These are phyloP conservation scores for Rhagophthalmus giganteus DNA, from an alignment of 2,888 invertebrate species.

Conservation along the genomic window DNA sequence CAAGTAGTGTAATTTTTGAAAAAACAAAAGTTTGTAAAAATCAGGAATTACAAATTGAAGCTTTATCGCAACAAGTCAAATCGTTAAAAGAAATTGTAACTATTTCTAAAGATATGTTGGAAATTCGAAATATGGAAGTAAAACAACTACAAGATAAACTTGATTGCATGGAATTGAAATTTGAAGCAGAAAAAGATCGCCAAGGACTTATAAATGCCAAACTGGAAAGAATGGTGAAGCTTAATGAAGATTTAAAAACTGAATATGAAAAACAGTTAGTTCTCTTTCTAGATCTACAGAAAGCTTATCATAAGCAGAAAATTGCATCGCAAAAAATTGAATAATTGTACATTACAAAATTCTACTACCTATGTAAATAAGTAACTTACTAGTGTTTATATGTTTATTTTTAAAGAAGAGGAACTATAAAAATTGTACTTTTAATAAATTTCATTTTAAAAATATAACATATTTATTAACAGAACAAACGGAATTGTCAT, in stretches of 20 bases:
- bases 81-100: conserved; percentile 80
- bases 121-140: conserved; percentile 77
- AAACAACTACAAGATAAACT: conserved; percentile 72
- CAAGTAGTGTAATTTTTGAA: conserved; percentile 72
- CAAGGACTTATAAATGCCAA: conserved; percentile 70
- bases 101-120: conserved; percentile 78
- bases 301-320: conserved; percentile 46
- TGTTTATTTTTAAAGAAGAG: too few relatives aligned
- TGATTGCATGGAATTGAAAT: conserved; percentile 68
- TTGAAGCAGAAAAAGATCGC: conserved; percentile 72
- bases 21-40: conserved; percentile 76
- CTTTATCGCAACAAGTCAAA: conserved; percentile 69
- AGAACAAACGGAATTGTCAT: conserved; percentile 8
- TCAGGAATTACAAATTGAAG: conserved; percentile 77
- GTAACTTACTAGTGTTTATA: too few relatives aligned
- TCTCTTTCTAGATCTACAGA: conserved; percentile 64
- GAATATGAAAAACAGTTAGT: conserved; percentile 79
- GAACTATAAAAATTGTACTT: too few relatives aligned
- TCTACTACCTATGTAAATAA: too few relatives aligned
- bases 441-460: conserved; percentile 6
- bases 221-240: conserved; percentile 69
- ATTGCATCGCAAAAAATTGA: background rate
- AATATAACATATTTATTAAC: conserved; percentile 29
- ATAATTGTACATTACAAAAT: too few relatives aligned
- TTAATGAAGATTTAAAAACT: conserved; percentile 74